Base-by-base conservation (phyloP, 2,888 invertebrate genomes). In the Parnassius mnemosyne region DNA sequence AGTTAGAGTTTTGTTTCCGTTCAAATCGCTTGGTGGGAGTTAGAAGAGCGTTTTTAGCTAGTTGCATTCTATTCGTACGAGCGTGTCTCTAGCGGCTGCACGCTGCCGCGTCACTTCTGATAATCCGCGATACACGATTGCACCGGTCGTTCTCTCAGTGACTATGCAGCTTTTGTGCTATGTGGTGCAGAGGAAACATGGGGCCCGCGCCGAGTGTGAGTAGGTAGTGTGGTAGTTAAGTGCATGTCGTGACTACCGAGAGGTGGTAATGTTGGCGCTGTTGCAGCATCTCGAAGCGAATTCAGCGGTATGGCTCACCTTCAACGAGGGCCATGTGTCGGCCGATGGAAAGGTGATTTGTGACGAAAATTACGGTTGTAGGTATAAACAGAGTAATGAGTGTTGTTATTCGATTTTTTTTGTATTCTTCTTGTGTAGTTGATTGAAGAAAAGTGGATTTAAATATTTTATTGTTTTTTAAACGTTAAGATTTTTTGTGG, bases 181-280 rank as follows among this genome's bases (percentile, higher is more conserved):
- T 77, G 77, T 80, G 78, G 75, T 77, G 74, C 66, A 70, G 74
- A 69, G 78, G 78, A 68, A 76, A 70, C 67, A 70, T 77, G 75
- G 77, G 78, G 71, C 75, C 72, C 10, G 71, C 81, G 74, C 69
- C 74, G 65, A 69, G 72, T 71, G 79, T 2, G 20, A 20, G 20
- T 20, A 80, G 77, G 79, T 80, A 76, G 68, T 61, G 42, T 53
- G 58, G 65, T 59, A 51, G 53, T 67, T 66, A 59, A 67, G 56
- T 68, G 67, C 65, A 64, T 68, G 68, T 7, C 20, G 16, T 20
- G n/a, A 41, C 44, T 69, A 66, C 69, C 71, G 74, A 71, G 69
- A 60, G 63, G 66, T 70, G 71, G 61, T 67, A 63, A 66, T 47
- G 55, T 69, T 66, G 67, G 67, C 69, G 67, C 69, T 71, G 66